phyloP scores from a whole-genome alignment of 2,113 vertebrate species.

The Benitochromis conjunctus region DNA sequence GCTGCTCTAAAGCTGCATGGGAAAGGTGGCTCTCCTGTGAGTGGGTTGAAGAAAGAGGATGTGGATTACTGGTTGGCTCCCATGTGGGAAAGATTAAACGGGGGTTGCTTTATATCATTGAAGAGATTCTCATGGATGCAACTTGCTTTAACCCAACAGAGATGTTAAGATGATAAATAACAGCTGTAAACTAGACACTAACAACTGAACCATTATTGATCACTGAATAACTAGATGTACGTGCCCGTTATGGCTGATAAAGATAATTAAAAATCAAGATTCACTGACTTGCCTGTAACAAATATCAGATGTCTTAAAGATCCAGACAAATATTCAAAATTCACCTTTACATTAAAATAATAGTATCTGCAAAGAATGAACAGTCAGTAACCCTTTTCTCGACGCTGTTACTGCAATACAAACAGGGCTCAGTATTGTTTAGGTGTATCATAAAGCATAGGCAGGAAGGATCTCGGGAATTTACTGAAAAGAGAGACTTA shows the following conservation, averaged over 20 bases:
- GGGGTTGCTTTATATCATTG: neutral
- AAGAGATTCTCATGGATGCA: neutral
- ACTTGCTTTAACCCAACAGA: neutral
- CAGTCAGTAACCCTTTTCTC: neutral
- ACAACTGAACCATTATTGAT: neutral
- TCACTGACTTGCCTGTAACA: fast-evolving
- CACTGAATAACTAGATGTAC: neutral
- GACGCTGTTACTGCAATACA: fast-evolving
- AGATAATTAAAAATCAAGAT: neutral
- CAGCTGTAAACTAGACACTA: neutral
- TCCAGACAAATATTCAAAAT: neutral
- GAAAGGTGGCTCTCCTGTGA: neutral
- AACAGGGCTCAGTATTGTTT: neutral
- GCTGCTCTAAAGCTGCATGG: neutral
- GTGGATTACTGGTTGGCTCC: neutral
- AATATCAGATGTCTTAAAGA: neutral
- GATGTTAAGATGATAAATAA: neutral
- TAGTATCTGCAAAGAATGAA: fast-evolving
- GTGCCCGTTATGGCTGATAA: neutral
- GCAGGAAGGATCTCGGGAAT: neutral
- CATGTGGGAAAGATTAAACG: neutral
- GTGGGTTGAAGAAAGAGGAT: neutral
- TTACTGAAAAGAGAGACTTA: neutral
- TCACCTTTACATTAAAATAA: neutral
- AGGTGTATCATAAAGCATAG: neutral